Percentiles rank a stretch among this genome's conserved stretches.
Conservation (phyloP, 2,797 vertebrate genomes). For the Crocidura indochinensis region DNA sequence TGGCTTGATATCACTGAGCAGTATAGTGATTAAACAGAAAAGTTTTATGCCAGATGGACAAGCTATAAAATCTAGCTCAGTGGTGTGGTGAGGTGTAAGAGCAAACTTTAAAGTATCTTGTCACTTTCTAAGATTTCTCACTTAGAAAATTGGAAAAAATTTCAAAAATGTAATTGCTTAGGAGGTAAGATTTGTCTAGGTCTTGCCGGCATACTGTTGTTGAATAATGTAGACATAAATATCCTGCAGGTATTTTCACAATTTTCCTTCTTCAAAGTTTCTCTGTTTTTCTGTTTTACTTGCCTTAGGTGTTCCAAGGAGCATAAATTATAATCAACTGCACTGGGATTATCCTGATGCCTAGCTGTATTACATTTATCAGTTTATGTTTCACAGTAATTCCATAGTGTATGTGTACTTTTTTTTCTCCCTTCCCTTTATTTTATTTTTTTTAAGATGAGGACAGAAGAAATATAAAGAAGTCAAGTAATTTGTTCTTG, state of each 20-base stretch:
- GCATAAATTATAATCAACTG: background rate
- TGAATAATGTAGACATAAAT: background rate
- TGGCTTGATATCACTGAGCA: background rate
- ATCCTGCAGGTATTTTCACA: background rate
- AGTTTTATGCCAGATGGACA: background rate
- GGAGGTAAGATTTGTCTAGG: background rate
- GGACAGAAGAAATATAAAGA: background rate
- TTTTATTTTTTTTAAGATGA: slow-evolving; percentile 2
- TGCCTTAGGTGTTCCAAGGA: background rate
- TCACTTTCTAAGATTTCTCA: slow-evolving; percentile 13
- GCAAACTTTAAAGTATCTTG: background rate
- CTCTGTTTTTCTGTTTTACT: background rate
- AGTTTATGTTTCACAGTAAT: background rate
- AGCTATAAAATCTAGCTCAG: background rate
- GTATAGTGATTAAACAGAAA: background rate
- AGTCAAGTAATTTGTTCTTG: background rate
- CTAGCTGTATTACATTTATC: background rate
- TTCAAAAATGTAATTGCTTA: background rate
- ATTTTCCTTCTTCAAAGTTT: background rate
- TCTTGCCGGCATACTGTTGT: background rate
- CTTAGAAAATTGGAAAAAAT: background rate
- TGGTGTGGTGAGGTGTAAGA: background rate
- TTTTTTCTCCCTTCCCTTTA: background rate
- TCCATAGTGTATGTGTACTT: background rate
- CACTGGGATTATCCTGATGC: background rate